Evolutionary conservation across 2,113 vertebrate species (phyloP), one percentile per base, ranked within the genome.

Genomic region (Corythornis madagascariensis): DNA sequence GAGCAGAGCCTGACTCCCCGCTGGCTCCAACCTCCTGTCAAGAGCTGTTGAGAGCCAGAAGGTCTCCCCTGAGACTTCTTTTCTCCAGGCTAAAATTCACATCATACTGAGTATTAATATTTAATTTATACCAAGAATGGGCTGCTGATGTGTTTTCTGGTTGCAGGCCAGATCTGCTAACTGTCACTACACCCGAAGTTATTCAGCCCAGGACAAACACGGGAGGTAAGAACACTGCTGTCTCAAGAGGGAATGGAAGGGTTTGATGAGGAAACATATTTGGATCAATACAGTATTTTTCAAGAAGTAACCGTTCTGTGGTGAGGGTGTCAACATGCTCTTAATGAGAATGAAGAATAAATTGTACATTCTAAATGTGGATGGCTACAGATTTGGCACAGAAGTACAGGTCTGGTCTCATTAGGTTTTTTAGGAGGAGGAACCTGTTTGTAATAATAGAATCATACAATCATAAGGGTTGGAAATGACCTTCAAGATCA

Each of bases 121-220:
- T 79, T 64, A 7, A 28, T 69, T 76, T 42, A 10, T 40, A 11
- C n/a, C 33, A 60, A 47, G 42, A 79, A 22, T 17, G 31, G 59
- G 26, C 31, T 69, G 35, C 45, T 77, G 28, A 14, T 80, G 78
- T 65, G 4, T 63, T 89, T 86, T 81, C 73, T 91, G 47, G 2
- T 95, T 94, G 67, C 94, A 98, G 98, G 75, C 98, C 98, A 45
- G 98, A 98, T 33, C 97, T 98, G 50, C 94, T 98, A 42, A 97
- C 71, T 35, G 40, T 97, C 33, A 64, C 66, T 52, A 70, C 96
- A 45, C 7, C 91, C 0, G 97, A 97, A 75, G 87, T 89, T 42
- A 48, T 5, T 86, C 97, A 97, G 5, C 92, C 95, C 16, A 90
- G 53, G 40, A 89, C 91, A 0, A 97, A 93, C 24, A 79, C 56